Evolutionary conservation across 2,797 vertebrate species (phyloP).

Genomic region (Hypotaenidia okinawae): DNA sequence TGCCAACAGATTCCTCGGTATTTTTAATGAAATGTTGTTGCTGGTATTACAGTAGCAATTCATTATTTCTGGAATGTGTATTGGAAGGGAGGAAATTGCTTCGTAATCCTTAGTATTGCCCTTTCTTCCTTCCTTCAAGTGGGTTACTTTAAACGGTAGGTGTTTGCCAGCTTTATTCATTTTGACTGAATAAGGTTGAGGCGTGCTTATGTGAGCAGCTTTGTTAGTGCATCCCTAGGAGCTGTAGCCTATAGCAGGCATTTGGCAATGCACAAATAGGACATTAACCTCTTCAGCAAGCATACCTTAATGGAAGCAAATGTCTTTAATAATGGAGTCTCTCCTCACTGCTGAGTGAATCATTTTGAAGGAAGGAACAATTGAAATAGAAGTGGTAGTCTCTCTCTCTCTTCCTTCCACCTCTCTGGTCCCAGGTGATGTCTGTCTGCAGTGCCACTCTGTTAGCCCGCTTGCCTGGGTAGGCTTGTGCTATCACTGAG

Average conservation of each 20-base stretch:
- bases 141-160: neutral
- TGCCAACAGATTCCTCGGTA: neutral
- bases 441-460: too few species aligned
- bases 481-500: neutral
- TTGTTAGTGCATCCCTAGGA: neutral
- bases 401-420: neutral
- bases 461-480: neutral
- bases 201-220: neutral
- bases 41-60: neutral
- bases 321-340: neutral
- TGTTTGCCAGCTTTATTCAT: neutral
- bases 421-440: accelerated
- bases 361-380: neutral
- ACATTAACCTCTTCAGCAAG: neutral
- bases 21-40: neutral
- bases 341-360: neutral
- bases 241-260: neutral
- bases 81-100: neutral
- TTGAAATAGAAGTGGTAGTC: neutral
- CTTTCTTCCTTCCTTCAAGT: neutral
- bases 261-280: neutral
- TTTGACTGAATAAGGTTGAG: slow-evolving; percentile 8
- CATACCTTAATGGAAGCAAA: neutral
- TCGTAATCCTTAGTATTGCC: neutral
- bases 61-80: neutral